Percentiles rank a stretch among this genome's conserved stretches.
Conservation (phyloP, 2,113 vertebrate genomes). For the Puma concolor region DNA sequence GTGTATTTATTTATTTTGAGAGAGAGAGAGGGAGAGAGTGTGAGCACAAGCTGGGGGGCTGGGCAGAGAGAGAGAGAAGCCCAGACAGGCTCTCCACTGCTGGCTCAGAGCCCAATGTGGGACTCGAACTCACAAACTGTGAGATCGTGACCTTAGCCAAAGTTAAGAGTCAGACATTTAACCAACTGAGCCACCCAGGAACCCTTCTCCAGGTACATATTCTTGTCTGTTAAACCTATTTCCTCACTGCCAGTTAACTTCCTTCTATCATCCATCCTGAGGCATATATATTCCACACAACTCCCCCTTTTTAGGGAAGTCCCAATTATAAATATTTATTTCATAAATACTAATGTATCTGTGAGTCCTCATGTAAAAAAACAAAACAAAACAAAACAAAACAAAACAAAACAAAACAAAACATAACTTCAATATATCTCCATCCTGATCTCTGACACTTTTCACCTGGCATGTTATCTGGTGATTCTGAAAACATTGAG, state of each 20-base stretch:
- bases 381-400: not conserved
- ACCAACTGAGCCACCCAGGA: no score
- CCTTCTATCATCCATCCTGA: not conserved
- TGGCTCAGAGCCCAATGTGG: no score
- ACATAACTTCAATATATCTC: not conserved
- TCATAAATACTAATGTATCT: not conserved
- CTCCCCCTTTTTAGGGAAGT: not conserved
- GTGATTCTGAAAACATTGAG: not conserved
- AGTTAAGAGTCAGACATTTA: no score
- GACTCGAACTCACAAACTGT: no score
- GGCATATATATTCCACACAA: not conserved
- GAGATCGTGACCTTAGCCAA: no score
- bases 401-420: not conserved
- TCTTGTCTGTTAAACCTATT: not conserved
- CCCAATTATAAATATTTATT: not conserved
- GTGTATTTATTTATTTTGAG: no score
- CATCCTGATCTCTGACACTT: not conserved
- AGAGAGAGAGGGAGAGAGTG: no score
- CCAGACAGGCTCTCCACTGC: no score
- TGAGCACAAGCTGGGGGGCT: no score
- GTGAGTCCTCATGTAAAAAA: not conserved
- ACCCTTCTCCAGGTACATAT: not conserved
- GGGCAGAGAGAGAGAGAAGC: no score
- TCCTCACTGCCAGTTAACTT: not conserved
- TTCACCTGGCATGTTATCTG: not conserved